These are phyloP conservation scores for Acanthurus tractus DNA, from an alignment of 2,797 vertebrate species.

Conservation along the genomic window DNA sequence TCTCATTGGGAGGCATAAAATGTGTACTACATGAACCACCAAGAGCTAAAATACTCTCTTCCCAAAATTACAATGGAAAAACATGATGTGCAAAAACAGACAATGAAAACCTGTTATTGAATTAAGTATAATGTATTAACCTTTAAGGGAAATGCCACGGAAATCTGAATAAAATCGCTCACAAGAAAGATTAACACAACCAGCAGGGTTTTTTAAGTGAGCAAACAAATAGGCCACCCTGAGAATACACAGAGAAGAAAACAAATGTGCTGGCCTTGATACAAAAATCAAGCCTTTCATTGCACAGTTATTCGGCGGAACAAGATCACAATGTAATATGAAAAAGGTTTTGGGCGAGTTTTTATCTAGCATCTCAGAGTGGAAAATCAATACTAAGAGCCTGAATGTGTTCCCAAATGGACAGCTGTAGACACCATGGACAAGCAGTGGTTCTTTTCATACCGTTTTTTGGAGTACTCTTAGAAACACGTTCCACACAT, in stretches of 20 bases:
- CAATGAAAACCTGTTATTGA: neutral
- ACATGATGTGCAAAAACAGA: neutral
- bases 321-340: neutral
- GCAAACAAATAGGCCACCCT: neutral
- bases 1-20: neutral
- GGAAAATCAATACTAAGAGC: slow-evolving; percentile 6
- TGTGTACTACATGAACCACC: neutral
- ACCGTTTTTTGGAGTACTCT: too few relatives aligned
- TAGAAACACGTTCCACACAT: too few relatives aligned
- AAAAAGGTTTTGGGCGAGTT: slow-evolving; percentile 16
- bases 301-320: slow-evolving; percentile 3
- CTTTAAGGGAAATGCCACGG: slow-evolving; percentile 8
- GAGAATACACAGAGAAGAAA: neutral
- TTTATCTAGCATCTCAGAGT: slow-evolving; percentile 2
- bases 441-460: too few relatives aligned
- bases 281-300: neutral
- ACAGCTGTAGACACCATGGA: too few relatives aligned
- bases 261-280: slow-evolving; percentile 10
- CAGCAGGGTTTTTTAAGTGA: slow-evolving; percentile 16
- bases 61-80: neutral
- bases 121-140: neutral
- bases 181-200: slow-evolving; percentile 1
- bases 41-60: neutral
- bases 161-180: slow-evolving; percentile 15
- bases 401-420: too few relatives aligned